Base-by-base conservation (phyloP, 1,140 invertebrate genomes). In the Drosophila arawakana region DNA sequence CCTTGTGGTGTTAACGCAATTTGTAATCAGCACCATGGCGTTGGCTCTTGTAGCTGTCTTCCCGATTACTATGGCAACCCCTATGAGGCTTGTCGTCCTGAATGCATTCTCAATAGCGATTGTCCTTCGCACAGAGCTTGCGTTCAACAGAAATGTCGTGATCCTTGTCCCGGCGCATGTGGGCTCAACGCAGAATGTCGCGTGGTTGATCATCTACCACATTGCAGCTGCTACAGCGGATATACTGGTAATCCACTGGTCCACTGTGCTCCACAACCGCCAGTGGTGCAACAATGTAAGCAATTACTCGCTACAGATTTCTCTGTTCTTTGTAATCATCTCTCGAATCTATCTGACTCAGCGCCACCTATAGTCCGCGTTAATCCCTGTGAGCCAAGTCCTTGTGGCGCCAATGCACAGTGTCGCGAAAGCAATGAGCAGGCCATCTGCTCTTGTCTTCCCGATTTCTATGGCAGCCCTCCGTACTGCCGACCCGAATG, bases 401-500 rank as follows among this genome's bases (percentile, higher is more conserved):
- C 96, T 11, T 97, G 96, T 92, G 96, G 96, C 25, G 94, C 95
- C 2, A 96, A 96, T 92, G 94, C 96, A 44, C 92, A 95, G 81
- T 97, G 96, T 79, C 94, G 94, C 80, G 92, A 93, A 21, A 81
- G 93, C 1, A 94, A 95, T 78, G 95, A 95, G 34, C 95, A 95
- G 44, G 96, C 95, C 75, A 94, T 94, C 59, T 96, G 95, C 84
- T 94, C 94, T 59, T 96, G 96, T 88, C 85, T 96, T 59, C 93
- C 94, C 10, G 94, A 95, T 73, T 96, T 95, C 79, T 94, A 95
- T 41, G 97, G 97, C 5, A 93, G 95, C 90, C 94, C 95, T 30
- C 95, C 96, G 66, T 94, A 94, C 62, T 97, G 97, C 91, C 94
- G 95, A 83, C 96, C 96, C 58, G 96, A 97, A 88, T 97, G 96